Conservation (phyloP, 2,888 invertebrate genomes). For the Mimas tiliae region DNA sequence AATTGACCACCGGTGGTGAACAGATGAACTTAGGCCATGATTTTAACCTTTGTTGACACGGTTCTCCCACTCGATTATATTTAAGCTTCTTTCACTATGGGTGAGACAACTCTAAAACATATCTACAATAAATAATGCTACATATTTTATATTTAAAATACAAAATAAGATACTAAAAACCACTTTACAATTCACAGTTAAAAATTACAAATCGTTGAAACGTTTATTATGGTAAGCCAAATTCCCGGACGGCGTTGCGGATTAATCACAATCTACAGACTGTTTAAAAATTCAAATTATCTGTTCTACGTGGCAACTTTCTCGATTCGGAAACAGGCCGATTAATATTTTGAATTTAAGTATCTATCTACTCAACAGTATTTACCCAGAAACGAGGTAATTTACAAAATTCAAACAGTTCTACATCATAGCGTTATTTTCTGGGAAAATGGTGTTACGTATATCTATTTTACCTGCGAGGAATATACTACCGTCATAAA, state of each 20-base stretch:
- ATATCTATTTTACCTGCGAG: too few species aligned
- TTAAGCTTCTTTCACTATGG: too few species aligned
- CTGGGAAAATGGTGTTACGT: not conserved
- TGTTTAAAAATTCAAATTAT: constrained; percentile 74
- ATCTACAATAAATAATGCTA: too few species aligned
- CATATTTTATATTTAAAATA: too few species aligned
- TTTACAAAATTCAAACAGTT: not conserved
- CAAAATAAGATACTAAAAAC: not conserved
- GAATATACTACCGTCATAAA: too few species aligned
- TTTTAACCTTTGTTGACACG: too few species aligned
- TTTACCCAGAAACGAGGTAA: not conserved
- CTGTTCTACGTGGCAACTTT: constrained; percentile 62
- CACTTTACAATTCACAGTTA: not conserved
- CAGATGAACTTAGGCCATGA: too few species aligned
- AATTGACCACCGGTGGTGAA: too few species aligned
- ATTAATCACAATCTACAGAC: constrained; percentile 63
- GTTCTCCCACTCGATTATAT: too few species aligned
- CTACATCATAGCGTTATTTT: not conserved
- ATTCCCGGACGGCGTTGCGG: constrained; percentile 44
- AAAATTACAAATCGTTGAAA: constrained; percentile 23
- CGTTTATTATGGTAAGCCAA: constrained; percentile 41
- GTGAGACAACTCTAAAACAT: too few species aligned
- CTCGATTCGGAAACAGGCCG: constrained; percentile 54
- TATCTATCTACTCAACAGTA: constrained; percentile 35
- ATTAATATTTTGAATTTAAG: constrained; percentile 64